Evolutionary conservation across 2,888 invertebrate genomes (phyloP), one percentile per base, ranked within the genome.

Genomic region (Latrodectus hesperus): DNA sequence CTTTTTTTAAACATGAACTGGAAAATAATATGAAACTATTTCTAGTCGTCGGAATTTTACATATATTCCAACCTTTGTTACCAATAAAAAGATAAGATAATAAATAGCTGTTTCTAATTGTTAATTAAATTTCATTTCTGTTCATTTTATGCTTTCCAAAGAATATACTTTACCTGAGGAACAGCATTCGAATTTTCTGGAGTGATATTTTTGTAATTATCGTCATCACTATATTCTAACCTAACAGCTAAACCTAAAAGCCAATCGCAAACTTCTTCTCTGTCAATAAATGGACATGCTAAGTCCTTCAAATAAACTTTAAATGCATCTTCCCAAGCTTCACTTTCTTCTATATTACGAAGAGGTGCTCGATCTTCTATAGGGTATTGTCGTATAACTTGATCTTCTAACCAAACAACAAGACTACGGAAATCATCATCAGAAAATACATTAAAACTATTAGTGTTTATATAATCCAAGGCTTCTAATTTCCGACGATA

Each of bases 361-460:
- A 99, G 92, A 0, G 93, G 94, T 90, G 94, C 94, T 14, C 97
- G 93, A 89, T 96, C 96, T 91, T 97, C 96, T 84, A 96, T 95
- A 91, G 95, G 95, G 90, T 97, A 97, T 90, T 95, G 95, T 14
- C 98, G 95, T 90, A 99, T 97, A 93, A 97, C 97, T 92, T 97
- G 97, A 91, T 97, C 96, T 93, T 99, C 99, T 81, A 99, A 92
- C 99, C 98, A 99, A 1, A 96, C 93, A 38, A 98, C 94, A 49
- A 97, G 93, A 91, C 95, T 96, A 76, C 96, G 94, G 91, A 96
- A 96, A 91, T 96, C 95, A 89, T 94, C 94, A 90, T 93, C 93
- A 96, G 96, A 95, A 91, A 95, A 94, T 75, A 94, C 93, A 91
- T 96, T 94, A 86, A 97, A 94, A 89, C 94, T 94, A 78, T 95